A percentile compares a stretch with the other conserved stretches of the same genome.
Conservation (phyloP, 2,113 vertebrate genomes). For the Holacanthus passer region DNA sequence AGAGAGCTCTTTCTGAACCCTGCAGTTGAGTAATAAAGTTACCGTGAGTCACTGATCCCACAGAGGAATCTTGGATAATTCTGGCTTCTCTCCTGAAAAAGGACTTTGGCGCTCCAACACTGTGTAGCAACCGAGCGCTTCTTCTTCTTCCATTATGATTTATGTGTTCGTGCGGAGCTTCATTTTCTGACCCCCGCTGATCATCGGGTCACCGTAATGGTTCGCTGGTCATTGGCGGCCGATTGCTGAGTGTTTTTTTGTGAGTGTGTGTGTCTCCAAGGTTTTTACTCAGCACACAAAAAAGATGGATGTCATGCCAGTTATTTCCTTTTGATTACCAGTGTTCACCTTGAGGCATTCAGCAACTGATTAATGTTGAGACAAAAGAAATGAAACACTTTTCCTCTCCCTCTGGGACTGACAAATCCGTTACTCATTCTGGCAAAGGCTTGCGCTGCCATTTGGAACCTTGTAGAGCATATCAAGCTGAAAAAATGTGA, state of each 20-base stretch:
- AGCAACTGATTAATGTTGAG: slow-evolving; percentile 64
- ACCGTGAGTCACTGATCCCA: slow-evolving; percentile 48
- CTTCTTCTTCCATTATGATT: slow-evolving; percentile 12
- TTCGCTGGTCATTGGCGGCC: not conserved
- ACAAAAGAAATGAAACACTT: slow-evolving; percentile 65
- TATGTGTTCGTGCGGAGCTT: slow-evolving; percentile 25
- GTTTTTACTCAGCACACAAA: slow-evolving; percentile 13
- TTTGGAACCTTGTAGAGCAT: slow-evolving; percentile 6
- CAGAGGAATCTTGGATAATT: slow-evolving; percentile 45
- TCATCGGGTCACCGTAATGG: slow-evolving; percentile 41
- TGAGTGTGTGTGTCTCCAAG: slow-evolving; percentile 7
- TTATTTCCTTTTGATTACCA: slow-evolving; percentile 67
- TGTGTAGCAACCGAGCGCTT: slow-evolving; percentile 1
- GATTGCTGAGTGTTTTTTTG: not conserved
- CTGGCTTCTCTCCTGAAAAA: slow-evolving; percentile 13
- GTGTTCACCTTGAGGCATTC: slow-evolving; percentile 64
- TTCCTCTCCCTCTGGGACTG: slow-evolving; percentile 36
- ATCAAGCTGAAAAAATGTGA: not conserved
- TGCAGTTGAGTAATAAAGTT: slow-evolving; percentile 52
- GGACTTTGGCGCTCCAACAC: not conserved
- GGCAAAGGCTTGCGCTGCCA: slow-evolving; percentile 15
- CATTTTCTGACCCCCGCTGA: slow-evolving; percentile 53
- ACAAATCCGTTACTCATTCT: slow-evolving; percentile 46
- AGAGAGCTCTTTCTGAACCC: slow-evolving; percentile 38
- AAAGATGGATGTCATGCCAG: slow-evolving; percentile 45